Evolutionary conservation across 2,797 vertebrate species (phyloP).

Genomic region (Taenioides sp.): DNA sequence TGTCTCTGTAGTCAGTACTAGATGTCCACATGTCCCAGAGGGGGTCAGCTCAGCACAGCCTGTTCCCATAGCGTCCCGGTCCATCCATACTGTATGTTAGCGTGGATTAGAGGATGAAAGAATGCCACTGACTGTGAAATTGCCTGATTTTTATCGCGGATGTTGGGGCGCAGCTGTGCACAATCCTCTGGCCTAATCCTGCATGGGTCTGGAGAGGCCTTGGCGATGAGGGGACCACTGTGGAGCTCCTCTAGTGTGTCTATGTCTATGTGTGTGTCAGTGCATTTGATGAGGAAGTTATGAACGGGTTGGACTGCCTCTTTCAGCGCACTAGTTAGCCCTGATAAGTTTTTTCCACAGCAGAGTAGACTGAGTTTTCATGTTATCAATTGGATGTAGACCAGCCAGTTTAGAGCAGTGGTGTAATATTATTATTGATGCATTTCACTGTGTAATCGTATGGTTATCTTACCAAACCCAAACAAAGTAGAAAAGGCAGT

Average conservation of each 20-base stretch:
- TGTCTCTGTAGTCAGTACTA: slow-evolving; percentile 42
- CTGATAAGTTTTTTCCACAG: slow-evolving; percentile 52
- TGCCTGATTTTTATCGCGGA: slow-evolving; percentile 80
- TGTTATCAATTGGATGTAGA: slow-evolving; percentile 48
- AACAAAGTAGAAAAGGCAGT: slow-evolving; percentile 44
- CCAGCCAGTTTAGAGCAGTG: slow-evolving; percentile 64
- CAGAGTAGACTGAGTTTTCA: slow-evolving; percentile 43
- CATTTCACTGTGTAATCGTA: slow-evolving; percentile 66
- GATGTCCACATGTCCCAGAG: slow-evolving; percentile 45
- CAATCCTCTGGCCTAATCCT: slow-evolving; percentile 78
- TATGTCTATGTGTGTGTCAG: slow-evolving; percentile 28
- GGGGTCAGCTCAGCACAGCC: slow-evolving; percentile 54
- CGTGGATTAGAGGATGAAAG: slow-evolving; percentile 79
- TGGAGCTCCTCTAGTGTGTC: slow-evolving; percentile 7
- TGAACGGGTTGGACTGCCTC: slow-evolving; percentile 46
- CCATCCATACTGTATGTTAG: slow-evolving; percentile 71
- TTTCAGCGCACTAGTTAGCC: slow-evolving; percentile 53
- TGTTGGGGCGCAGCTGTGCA: slow-evolving; percentile 79
- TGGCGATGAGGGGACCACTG: slow-evolving; percentile 35
- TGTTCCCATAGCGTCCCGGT: slow-evolving; percentile 60
- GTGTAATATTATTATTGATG: slow-evolving; percentile 67
- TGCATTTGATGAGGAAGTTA: slow-evolving; percentile 36
- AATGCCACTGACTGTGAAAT: slow-evolving; percentile 83
- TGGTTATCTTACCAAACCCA: slow-evolving; percentile 53
- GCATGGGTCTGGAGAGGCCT: slow-evolving; percentile 51